Percentiles rank a stretch among this genome's conserved stretches.
Evolutionary conservation across 1,140 invertebrate genomes (phyloP).

Genomic region (Bombus pascuorum): DNA sequence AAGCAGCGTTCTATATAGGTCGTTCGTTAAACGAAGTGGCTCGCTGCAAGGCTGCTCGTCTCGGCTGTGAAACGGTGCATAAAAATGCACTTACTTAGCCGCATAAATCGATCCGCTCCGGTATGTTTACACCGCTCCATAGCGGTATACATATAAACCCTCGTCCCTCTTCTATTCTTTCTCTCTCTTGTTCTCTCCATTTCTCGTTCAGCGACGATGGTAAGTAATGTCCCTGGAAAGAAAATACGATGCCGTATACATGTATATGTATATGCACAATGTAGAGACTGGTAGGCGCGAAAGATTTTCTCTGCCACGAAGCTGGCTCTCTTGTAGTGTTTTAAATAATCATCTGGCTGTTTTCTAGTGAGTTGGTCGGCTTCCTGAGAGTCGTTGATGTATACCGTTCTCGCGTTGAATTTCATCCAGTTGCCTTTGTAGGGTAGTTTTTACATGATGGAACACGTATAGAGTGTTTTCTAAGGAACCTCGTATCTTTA

Average conservation of each 20-base stretch:
- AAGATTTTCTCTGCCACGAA: slow-evolving; percentile 27
- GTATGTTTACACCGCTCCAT: slow-evolving; percentile 61
- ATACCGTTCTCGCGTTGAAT: no score
- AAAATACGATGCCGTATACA: slow-evolving; percentile 35
- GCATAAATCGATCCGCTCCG: slow-evolving; percentile 65
- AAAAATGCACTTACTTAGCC: slow-evolving; percentile 69
- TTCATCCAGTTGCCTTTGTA: no score
- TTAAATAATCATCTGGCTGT: not conserved
- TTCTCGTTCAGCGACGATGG: slow-evolving; percentile 23
- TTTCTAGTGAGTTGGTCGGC: no score
- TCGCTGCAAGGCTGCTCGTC: slow-evolving; percentile 61
- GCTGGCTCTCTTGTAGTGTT: not conserved
- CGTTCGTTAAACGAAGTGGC: slow-evolving; percentile 57
- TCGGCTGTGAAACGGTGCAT: slow-evolving; percentile 66
- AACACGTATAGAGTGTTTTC: no score
- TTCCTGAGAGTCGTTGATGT: no score
- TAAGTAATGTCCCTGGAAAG: slow-evolving; percentile 46
- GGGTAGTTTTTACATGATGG: no score
- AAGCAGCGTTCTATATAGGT: slow-evolving; percentile 7
- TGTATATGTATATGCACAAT: not conserved
- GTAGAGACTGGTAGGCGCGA: slow-evolving; percentile 1
- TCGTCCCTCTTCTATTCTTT: not conserved
- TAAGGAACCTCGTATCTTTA: no score
- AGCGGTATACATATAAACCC: slow-evolving; percentile 56
- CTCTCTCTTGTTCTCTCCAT: not conserved